phyloP scores from a whole-genome alignment of 2,888 invertebrate species.

The Boloria selene region DNA sequence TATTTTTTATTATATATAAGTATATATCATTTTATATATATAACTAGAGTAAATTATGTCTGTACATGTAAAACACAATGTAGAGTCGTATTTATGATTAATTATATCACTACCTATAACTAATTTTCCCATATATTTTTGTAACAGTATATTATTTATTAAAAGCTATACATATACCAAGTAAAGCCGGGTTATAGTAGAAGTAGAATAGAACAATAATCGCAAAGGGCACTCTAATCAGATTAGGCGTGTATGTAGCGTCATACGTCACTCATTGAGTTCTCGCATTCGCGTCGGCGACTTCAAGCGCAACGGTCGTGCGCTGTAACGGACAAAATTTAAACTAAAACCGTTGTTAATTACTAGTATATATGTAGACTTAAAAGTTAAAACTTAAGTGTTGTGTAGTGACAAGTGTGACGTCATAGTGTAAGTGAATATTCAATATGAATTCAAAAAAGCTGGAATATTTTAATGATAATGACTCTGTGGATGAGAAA shows the following conservation, averaged over 20 bases:
- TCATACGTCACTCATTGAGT: slow-evolving; percentile 44
- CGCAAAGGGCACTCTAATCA: slow-evolving; percentile 67
- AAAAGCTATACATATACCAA: background rate
- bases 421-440: slow-evolving; percentile 60
- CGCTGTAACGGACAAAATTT: slow-evolving; percentile 61
- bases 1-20: no score
- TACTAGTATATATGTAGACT: slow-evolving; percentile 6
- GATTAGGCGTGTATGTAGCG: slow-evolving; percentile 63
- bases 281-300: slow-evolving; percentile 66
- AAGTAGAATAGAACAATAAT: slow-evolving; percentile 53
- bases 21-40: no score
- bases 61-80: no score
- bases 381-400: slow-evolving; percentile 37
- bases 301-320: slow-evolving; percentile 60
- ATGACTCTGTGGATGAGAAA: slow-evolving; percentile 75
- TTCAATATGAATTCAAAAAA: slow-evolving; percentile 79
- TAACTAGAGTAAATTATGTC: no score
- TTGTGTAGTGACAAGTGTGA: slow-evolving; percentile 65
- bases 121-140: background rate
- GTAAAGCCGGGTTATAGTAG: slow-evolving; percentile 32
- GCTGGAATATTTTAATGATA: slow-evolving; percentile 75
- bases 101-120: no score
- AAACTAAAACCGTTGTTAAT: slow-evolving; percentile 50
- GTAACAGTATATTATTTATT: background rate
- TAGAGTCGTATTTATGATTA: no score